phyloP scores from a whole-genome alignment of 2,113 vertebrate genomes.

The Hippocampus mohnikei region DNA sequence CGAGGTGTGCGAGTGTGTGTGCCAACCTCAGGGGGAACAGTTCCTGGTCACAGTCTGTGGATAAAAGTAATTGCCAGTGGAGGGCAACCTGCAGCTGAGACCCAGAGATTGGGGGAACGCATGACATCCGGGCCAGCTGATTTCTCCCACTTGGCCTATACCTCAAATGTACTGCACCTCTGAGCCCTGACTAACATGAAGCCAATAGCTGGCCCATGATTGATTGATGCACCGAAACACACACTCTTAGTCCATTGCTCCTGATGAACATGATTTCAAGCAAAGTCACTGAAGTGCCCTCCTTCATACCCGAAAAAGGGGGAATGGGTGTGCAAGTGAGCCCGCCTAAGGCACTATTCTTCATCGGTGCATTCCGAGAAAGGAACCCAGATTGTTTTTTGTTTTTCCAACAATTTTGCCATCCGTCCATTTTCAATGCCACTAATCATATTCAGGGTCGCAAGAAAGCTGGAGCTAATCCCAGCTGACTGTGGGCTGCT shows the following conservation, averaged over 20 bases:
- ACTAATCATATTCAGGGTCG: not conserved
- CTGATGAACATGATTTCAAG: not conserved
- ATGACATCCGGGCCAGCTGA: slow-evolving; percentile 15
- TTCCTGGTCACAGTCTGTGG: slow-evolving; percentile 66
- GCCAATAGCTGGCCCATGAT: not conserved
- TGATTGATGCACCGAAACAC: not conserved
- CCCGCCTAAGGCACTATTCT: not conserved
- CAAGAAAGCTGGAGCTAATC: not conserved
- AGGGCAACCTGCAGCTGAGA: slow-evolving; percentile 63
- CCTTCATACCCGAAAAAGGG: not conserved
- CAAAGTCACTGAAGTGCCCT: not conserved
- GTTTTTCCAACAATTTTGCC: not conserved
- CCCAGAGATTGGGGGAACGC: slow-evolving; percentile 18
- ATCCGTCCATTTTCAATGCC: not conserved
- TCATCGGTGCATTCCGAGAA: not conserved
- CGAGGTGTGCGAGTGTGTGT: slow-evolving; percentile 11
- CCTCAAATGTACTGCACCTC: slow-evolving; percentile 4
- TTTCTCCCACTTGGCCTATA: slow-evolving; percentile 28
- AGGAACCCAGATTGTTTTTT: not conserved
- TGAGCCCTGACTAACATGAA: slow-evolving; percentile 9
- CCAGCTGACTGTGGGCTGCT: not conserved
- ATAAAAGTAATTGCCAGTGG: slow-evolving; percentile 68
- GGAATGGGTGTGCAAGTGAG: not conserved
- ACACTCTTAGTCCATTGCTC: not conserved
- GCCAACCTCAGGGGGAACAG: slow-evolving; percentile 41